phyloP scores from a whole-genome alignment of 2,797 vertebrate genomes.

The Scomberomorus guttatus region DNA sequence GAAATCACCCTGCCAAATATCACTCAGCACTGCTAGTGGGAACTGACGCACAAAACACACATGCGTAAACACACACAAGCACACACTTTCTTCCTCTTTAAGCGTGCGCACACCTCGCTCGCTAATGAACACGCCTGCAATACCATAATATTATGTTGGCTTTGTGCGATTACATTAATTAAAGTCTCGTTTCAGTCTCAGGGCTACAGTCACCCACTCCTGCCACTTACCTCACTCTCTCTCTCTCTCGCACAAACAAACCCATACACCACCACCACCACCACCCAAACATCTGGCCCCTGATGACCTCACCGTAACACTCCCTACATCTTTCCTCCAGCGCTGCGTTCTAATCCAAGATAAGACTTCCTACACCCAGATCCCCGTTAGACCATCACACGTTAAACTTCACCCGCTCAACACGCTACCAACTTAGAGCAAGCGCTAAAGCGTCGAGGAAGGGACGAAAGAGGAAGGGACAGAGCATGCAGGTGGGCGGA shows the following conservation, averaged over 20 bases:
- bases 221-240: conserved; percentile 62
- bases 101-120: conserved; percentile 43
- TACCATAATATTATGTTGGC: conserved; percentile 56
- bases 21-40: conserved; percentile 79
- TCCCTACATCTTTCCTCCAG: conserved; percentile 18
- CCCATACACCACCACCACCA: conserved; percentile 23
- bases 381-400: conserved; percentile 28
- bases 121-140: conserved; percentile 40
- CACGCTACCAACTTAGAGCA: conserved; percentile 45
- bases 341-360: conserved; percentile 40
- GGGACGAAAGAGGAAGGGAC: conserved; percentile 58
- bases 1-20: conserved; percentile 82
- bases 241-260: conserved; percentile 60
- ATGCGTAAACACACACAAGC: conserved; percentile 53
- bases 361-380: conserved; percentile 27
- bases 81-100: conserved; percentile 43
- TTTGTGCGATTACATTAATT: conserved; percentile 63
- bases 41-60: conserved; percentile 61
- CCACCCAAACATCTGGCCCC: conserved; percentile 65
- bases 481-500: conserved; percentile 68
- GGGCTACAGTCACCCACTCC: conserved; percentile 57
- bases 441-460: conserved; percentile 49
- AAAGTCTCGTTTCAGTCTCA: conserved; percentile 57
- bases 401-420: conserved; percentile 19
- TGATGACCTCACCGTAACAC: conserved; percentile 61